phyloP scores from a whole-genome alignment of 2,888 invertebrate genomes.

The Eupsilia transversa region DNA sequence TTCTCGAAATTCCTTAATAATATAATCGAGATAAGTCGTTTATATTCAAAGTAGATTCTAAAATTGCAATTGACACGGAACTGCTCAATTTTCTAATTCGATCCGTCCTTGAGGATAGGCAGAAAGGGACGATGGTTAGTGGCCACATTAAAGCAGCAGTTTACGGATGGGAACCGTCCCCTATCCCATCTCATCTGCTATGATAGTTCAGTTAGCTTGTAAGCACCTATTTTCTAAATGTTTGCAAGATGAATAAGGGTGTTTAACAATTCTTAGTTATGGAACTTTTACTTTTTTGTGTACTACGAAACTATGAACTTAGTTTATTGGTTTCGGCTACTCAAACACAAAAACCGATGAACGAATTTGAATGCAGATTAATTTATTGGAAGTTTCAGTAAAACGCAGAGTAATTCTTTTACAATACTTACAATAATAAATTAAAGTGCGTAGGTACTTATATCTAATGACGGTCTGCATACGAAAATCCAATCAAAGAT shows the following conservation, averaged over 20 bases:
- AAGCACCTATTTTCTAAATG: background rate
- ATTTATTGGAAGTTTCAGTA: background rate
- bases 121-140: background rate
- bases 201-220: background rate
- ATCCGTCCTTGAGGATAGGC: background rate
- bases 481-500: too few relatives aligned
- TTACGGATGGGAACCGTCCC: background rate
- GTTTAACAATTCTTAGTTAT: too few relatives aligned
- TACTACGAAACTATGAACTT: background rate
- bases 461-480: too few relatives aligned
- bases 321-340: background rate
- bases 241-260: background rate
- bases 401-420: too few relatives aligned
- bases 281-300: background rate
- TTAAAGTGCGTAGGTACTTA: too few relatives aligned
- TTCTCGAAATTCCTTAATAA: conserved; percentile 33
- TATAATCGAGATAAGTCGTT: conserved; percentile 33
- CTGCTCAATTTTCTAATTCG: conserved; percentile 28
- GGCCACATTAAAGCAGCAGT: background rate
- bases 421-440: too few relatives aligned
- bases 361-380: background rate
- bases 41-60: conserved; percentile 32
- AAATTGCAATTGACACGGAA: conserved; percentile 35
- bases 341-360: background rate
- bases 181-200: background rate